These are phyloP conservation scores for Cenopis cana DNA, from an alignment of 2,888 invertebrate species.

Conservation along the genomic window DNA sequence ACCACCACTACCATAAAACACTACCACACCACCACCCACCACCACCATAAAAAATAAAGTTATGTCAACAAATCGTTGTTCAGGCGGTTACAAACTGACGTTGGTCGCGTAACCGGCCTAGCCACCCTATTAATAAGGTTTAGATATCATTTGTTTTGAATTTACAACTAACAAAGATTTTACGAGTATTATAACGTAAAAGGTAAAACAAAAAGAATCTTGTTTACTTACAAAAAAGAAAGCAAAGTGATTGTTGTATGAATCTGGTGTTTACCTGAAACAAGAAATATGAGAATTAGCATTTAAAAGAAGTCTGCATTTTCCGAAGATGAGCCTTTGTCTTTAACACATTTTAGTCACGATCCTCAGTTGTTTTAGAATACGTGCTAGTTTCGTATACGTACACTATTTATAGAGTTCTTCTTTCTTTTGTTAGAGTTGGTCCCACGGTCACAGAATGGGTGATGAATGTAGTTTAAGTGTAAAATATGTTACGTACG, in stretches of 20 bases:
- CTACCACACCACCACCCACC: no score
- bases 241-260: conserved; percentile 25
- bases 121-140: not conserved
- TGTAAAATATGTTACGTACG: no score
- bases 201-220: conserved; percentile 10
- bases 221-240: conserved; percentile 39
- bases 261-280: conserved; percentile 42
- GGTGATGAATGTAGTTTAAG: no score
- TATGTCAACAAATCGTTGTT: no score
- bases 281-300: conserved; percentile 25
- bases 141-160: conserved; percentile 10
- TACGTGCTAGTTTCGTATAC: no score
- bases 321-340: not conserved
- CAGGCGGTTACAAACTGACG: not conserved
- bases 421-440: not conserved
- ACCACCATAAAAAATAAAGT: no score
- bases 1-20: no score
- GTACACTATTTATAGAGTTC: no score
- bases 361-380: conserved; percentile 3
- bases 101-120: no score
- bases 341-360: not conserved
- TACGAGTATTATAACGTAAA: conserved; percentile 19
- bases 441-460: not conserved
- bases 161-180: conserved; percentile 3
- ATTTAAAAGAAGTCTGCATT: conserved; percentile 18